Percentiles rank a stretch among this genome's conserved stretches.
phyloP scores from a whole-genome alignment of 2,113 vertebrate genomes.

The Mustelus asterias region DNA sequence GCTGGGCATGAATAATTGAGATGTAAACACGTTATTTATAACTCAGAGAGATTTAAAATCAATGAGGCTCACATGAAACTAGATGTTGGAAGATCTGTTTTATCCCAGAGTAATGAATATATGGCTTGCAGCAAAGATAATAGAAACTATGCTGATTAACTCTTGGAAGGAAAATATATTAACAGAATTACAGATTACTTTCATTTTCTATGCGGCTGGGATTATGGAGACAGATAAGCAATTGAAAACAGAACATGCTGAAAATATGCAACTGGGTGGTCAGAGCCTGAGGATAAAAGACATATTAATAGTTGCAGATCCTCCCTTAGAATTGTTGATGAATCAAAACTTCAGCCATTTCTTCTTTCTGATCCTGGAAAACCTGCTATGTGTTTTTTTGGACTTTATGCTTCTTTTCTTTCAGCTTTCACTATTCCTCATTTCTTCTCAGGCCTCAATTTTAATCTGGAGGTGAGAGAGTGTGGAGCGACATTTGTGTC shows the following conservation, averaged over 20 bases:
- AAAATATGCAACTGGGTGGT: neutral
- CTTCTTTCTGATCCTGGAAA: neutral
- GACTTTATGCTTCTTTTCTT: neutral
- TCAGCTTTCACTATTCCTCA: neutral
- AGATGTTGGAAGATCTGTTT: neutral
- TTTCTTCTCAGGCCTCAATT: neutral
- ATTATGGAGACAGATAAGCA: neutral
- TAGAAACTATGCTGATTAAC: neutral
- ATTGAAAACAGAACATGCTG: neutral
- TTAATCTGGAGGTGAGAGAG: neutral
- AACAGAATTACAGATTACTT: neutral
- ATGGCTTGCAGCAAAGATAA: neutral
- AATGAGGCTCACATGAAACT: neutral
- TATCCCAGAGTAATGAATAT: neutral
- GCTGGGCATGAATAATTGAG: neutral
- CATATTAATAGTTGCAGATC: neutral
- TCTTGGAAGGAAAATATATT: neutral
- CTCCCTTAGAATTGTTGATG: neutral
- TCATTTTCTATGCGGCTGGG: neutral
- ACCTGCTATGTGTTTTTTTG: neutral
- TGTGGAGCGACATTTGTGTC: too few species aligned
- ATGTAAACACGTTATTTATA: neutral
- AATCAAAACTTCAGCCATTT: neutral
- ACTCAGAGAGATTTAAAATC: neutral
- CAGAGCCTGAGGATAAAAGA: neutral